phyloP scores from a whole-genome alignment of 2,113 vertebrate genomes.

The Tinamus guttatus region DNA sequence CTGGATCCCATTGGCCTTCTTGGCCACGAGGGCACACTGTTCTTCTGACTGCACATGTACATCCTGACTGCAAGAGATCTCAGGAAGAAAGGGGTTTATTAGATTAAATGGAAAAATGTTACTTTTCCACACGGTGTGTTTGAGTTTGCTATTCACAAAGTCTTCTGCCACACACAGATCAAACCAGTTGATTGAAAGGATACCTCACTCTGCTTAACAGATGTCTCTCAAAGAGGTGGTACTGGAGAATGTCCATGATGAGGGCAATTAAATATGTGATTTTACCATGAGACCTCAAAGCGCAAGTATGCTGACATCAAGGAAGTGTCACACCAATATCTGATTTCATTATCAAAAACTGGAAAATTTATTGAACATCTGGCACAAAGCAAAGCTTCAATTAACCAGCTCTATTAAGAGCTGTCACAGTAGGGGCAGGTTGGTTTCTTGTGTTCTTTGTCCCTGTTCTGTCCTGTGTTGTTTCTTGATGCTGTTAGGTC shows the following conservation, averaged over 20 bases:
- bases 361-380: background rate
- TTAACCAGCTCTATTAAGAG: background rate
- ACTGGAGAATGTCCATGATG: background rate
- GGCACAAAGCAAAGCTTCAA: fast-evolving
- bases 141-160: background rate
- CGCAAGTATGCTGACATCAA: background rate
- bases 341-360: background rate
- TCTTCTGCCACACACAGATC: background rate
- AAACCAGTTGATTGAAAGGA: background rate
- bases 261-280: background rate
- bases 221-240: background rate
- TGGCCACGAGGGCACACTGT: too few relatives aligned
- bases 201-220: background rate
- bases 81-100: background rate
- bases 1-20: too few relatives aligned
- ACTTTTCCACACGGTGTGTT: background rate
- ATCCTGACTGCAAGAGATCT: background rate
- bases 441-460: background rate
- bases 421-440: background rate
- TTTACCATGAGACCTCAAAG: background rate
- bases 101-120: background rate
- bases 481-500: background rate
- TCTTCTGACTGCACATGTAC: too few relatives aligned
- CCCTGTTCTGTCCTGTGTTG: background rate
- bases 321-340: too few relatives aligned